phyloP scores from a whole-genome alignment of 2,113 vertebrate genomes.

The Oreochromis tanganicae region DNA sequence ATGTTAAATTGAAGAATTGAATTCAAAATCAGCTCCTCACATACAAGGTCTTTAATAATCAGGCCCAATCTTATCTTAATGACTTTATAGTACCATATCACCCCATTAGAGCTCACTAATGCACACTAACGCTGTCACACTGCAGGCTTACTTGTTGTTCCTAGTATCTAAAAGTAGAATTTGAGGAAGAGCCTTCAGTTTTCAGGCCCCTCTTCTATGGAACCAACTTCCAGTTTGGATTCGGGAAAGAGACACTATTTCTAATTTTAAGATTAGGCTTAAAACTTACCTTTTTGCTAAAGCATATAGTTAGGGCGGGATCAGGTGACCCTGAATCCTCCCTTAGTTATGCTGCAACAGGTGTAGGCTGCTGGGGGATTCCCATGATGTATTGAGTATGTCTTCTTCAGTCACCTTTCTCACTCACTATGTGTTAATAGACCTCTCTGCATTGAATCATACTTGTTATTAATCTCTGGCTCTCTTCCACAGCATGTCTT shows the following conservation, averaged over 20 bases:
- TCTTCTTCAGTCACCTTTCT: too few species aligned
- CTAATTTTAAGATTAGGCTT: neutral
- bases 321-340: neutral
- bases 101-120: neutral
- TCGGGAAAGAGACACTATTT: fast-evolving
- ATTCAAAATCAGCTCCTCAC: neutral
- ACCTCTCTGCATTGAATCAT: too few species aligned
- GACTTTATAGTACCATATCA: neutral
- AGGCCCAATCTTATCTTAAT: neutral
- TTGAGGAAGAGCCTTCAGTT: neutral
- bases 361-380: neutral
- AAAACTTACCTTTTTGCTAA: neutral
- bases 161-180: neutral
- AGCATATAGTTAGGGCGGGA: neutral
- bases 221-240: neutral
- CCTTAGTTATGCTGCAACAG: neutral
- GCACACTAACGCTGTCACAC: neutral
- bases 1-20: neutral
- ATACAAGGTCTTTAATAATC: neutral
- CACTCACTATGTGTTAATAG: too few species aligned
- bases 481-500: too few species aligned
- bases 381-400: neutral
- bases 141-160: neutral
- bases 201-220: neutral
- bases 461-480: too few species aligned